A percentile compares a stretch with the other conserved stretches of the same genome.
phyloP scores from a whole-genome alignment of 1,140 invertebrate species.

The Mactra quadrangularis region DNA sequence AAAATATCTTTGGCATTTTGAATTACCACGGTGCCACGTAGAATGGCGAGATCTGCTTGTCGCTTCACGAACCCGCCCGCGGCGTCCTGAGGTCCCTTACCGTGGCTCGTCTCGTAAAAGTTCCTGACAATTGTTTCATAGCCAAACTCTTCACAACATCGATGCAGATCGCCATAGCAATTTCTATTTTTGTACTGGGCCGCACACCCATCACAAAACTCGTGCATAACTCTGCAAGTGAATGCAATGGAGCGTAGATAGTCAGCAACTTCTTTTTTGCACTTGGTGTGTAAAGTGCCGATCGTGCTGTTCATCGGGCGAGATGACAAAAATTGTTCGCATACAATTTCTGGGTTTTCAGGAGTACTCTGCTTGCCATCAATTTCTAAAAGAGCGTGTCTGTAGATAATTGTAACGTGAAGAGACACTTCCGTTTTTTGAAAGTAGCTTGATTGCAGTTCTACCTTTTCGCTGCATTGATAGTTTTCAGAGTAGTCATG shows the following conservation, averaged over 20 bases:
- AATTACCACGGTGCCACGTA: conserved; percentile 15
- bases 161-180: conserved; percentile 41
- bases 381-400: conserved; percentile 50
- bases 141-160: background rate
- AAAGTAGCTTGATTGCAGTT: conserved; percentile 53
- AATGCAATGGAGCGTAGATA: conserved; percentile 17
- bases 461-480: conserved; percentile 19
- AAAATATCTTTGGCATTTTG: conserved; percentile 40
- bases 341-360: conserved; percentile 14
- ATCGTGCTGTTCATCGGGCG: conserved; percentile 35
- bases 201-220: conserved; percentile 56
- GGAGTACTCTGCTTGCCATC: conserved; percentile 43
- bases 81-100: conserved; percentile 54
- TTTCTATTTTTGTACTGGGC: conserved; percentile 52
- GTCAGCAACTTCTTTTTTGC: background rate
- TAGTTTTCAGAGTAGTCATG: conserved; percentile 61
- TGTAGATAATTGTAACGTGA: conserved; percentile 46
- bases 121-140: conserved; percentile 28
- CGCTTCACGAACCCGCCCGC: conserved; percentile 43
- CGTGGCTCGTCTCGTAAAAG: conserved; percentile 49
- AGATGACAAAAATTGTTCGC: conserved; percentile 38
- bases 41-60: conserved; percentile 29
- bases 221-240: conserved; percentile 11
- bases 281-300: conserved; percentile 28
- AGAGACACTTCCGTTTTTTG: conserved; percentile 46